Conservation (phyloP, 2,797 vertebrate species). For the Borostomias antarcticus region DNA sequence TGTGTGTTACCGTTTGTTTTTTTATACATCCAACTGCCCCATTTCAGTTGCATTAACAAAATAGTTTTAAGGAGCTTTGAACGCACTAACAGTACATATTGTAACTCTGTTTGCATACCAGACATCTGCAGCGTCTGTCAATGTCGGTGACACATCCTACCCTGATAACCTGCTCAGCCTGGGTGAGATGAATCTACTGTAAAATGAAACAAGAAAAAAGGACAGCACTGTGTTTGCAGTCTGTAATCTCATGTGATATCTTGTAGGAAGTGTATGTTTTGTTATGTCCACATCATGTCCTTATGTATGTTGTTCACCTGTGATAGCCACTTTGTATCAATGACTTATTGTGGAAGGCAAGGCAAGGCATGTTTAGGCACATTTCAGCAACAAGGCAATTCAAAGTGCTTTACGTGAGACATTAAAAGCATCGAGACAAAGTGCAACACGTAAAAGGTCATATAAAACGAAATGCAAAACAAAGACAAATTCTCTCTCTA, state of each 20-base stretch:
- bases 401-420: too few species aligned
- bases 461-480: too few species aligned
- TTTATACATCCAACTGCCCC: background rate
- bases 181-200: conserved; percentile 56
- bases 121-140: conserved; percentile 49
- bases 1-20: background rate
- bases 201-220: too few species aligned
- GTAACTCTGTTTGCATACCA: conserved; percentile 33
- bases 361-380: too few species aligned
- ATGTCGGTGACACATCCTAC: conserved; percentile 53
- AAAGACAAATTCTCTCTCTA: too few species aligned
- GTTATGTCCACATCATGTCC: conserved; percentile 23
- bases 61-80: conserved; percentile 8
- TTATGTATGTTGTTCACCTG: conserved; percentile 12
- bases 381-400: too few species aligned
- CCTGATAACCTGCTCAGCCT: conserved; percentile 49
- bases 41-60: background rate
- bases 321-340: background rate
- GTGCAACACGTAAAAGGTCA: too few species aligned
- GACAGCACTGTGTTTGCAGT: too few species aligned
- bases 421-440: too few species aligned
- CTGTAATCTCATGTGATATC: background rate
- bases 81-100: background rate
- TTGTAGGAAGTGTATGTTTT: background rate
- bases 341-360: conserved; percentile 7